Evolutionary conservation across 2,113 vertebrate species (phyloP).

Genomic region (Menidia beryllina): DNA sequence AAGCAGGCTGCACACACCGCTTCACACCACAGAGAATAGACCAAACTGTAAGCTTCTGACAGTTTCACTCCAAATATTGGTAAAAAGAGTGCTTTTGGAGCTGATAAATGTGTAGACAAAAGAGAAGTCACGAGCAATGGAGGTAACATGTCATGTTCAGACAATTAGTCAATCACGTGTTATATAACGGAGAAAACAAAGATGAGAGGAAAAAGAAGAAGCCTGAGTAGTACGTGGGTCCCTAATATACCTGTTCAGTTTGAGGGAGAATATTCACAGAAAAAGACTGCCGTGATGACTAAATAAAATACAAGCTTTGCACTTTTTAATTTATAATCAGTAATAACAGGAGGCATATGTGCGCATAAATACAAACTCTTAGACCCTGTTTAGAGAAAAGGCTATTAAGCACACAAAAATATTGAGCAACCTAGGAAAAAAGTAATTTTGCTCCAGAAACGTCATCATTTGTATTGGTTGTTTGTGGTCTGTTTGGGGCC

Average conservation of each 20-base stretch:
- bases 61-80: conserved; percentile 72
- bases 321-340: not conserved
- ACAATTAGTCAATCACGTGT: not conserved
- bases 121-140: conserved; percentile 28
- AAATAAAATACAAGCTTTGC: not conserved
- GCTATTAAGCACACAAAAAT: conserved; percentile 18
- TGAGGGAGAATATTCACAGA: not conserved
- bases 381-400: conserved; percentile 17
- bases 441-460: conserved; percentile 68
- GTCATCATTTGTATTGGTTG: conserved; percentile 64
- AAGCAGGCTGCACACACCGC: conserved; percentile 48
- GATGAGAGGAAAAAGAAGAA: not conserved
- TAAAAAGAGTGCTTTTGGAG: conserved; percentile 35
- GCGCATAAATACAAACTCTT: conserved; percentile 3
- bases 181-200: not conserved
- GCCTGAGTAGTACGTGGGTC: too few species aligned
- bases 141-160: conserved; percentile 18
- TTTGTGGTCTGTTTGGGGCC: conserved; percentile 67
- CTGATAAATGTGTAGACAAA: conserved; percentile 40
- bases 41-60: conserved; percentile 70
- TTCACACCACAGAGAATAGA: conserved; percentile 62
- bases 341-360: not conserved
- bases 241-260: not conserved
- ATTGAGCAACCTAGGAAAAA: conserved; percentile 49
- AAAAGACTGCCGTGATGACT: not conserved